Conservation (phyloP, 2,888 invertebrate genomes). For the Chrysolina haemoptera region DNA sequence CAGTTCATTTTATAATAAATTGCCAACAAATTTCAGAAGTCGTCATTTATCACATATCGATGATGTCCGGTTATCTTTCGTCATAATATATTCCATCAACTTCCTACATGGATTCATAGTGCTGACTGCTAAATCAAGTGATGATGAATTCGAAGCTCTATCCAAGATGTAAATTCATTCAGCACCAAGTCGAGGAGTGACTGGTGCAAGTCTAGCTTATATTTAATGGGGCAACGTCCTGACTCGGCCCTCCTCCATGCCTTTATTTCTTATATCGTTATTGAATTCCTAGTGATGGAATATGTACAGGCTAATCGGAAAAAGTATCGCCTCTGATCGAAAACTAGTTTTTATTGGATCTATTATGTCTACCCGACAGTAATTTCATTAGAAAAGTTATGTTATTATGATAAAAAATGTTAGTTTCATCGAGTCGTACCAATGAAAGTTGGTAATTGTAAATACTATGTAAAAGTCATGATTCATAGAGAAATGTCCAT, state of each 20-base stretch:
- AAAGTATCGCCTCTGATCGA: constrained; percentile 11
- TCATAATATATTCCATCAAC: constrained; percentile 3
- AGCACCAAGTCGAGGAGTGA: constrained; percentile 23
- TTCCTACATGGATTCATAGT: constrained; percentile 5
- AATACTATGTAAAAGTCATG: too few species aligned
- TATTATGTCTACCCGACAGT: neutral
- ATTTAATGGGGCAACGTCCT: constrained; percentile 28
- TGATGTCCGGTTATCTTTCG: constrained; percentile 11
- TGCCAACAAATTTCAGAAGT: neutral
- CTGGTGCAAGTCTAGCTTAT: constrained; percentile 27
- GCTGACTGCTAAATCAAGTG: constrained; percentile 24
- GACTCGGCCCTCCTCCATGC: constrained; percentile 27
- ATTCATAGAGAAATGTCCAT: too few species aligned
- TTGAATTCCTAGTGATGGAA: constrained; percentile 23
- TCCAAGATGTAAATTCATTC: constrained; percentile 24
- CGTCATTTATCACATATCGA: neutral
- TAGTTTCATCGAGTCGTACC: neutral
- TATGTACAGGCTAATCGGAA: neutral
- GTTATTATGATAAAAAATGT: neutral
- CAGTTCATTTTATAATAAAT: too few species aligned
- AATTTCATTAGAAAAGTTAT: neutral
- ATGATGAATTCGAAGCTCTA: constrained; percentile 25
- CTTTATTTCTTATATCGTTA: constrained; percentile 20
- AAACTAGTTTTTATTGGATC: constrained; percentile 11
- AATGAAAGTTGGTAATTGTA: neutral